Conservation (phyloP, 2,113 vertebrate genomes). For the Hippolais icterina region DNA sequence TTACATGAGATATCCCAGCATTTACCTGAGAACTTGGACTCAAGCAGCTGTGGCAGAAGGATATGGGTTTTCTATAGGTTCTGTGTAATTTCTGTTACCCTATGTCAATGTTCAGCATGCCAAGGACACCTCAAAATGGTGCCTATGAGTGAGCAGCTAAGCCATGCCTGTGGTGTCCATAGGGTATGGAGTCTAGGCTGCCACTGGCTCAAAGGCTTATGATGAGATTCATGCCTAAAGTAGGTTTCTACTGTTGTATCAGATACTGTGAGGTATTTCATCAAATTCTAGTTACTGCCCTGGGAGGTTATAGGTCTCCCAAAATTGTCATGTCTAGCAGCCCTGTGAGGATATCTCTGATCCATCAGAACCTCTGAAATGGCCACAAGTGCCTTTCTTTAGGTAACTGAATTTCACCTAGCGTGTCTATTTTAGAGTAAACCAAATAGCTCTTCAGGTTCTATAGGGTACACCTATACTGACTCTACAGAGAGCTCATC, state of each 20-base stretch:
- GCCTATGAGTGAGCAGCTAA: neutral
- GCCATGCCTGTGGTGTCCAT: neutral
- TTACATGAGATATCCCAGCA: neutral
- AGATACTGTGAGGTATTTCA: neutral
- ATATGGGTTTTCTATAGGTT: neutral
- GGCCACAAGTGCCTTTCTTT: neutral
- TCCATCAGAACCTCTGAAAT: neutral
- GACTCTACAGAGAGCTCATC: neutral
- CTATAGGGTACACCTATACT: neutral
- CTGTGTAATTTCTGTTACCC: neutral
- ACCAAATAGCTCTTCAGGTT: neutral
- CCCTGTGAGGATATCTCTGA: neutral
- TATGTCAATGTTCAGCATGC: neutral
- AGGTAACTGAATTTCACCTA: neutral
- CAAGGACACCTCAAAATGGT: neutral
- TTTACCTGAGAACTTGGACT: neutral
- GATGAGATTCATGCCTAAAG: neutral
- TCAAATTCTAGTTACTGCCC: neutral
- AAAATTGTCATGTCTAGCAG: neutral
- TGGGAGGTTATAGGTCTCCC: neutral
- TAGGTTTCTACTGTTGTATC: neutral
- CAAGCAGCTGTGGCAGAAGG: neutral
- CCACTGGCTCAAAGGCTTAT: neutral
- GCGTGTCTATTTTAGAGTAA: neutral
- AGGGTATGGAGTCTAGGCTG: neutral